Evolutionary conservation across 2,888 invertebrate species (phyloP).

Genomic region (Amaurobius ferox): DNA sequence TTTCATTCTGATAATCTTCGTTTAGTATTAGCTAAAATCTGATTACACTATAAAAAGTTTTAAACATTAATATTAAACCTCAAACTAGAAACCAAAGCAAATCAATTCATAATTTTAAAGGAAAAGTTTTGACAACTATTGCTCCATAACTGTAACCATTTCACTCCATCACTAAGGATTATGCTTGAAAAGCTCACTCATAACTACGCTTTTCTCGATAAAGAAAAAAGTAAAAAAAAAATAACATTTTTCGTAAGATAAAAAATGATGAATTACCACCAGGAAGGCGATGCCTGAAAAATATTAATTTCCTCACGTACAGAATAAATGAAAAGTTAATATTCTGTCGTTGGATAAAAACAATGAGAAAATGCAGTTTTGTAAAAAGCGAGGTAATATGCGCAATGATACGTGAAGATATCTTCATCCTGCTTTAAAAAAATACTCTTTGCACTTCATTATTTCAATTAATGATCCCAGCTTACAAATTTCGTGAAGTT

Average conservation of each 20-base stretch:
- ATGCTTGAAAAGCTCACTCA: constrained; percentile 10
- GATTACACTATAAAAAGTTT: no score
- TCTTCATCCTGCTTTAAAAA: constrained; percentile 13
- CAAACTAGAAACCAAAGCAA: not conserved
- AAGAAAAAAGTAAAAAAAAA: not conserved
- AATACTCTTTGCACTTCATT: constrained; percentile 24
- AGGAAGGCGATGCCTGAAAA: constrained; percentile 5
- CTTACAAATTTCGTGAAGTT: constrained; percentile 17
- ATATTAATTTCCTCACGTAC: constrained; percentile 31
- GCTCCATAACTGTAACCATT: constrained; percentile 12
- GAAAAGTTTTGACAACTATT: constrained; percentile 12
- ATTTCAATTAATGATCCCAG: constrained; percentile 40
- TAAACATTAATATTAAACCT: no score
- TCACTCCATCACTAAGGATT: constrained; percentile 33
- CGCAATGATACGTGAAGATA: constrained; percentile 40
- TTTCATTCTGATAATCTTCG: no score
- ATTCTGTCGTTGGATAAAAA: constrained; percentile 30
- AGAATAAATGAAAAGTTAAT: constrained; percentile 41
- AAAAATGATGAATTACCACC: constrained; percentile 38
- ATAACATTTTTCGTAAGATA: constrained; percentile 12
- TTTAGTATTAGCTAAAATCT: no score
- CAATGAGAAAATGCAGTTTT: constrained; percentile 32
- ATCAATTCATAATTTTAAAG: constrained; percentile 11
- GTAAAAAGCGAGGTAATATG: constrained; percentile 20
- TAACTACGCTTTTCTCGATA: constrained; percentile 16